These are phyloP conservation scores for Siphlonurus alternatus DNA, from an alignment of 2,888 invertebrate species.

Conservation along the genomic window DNA sequence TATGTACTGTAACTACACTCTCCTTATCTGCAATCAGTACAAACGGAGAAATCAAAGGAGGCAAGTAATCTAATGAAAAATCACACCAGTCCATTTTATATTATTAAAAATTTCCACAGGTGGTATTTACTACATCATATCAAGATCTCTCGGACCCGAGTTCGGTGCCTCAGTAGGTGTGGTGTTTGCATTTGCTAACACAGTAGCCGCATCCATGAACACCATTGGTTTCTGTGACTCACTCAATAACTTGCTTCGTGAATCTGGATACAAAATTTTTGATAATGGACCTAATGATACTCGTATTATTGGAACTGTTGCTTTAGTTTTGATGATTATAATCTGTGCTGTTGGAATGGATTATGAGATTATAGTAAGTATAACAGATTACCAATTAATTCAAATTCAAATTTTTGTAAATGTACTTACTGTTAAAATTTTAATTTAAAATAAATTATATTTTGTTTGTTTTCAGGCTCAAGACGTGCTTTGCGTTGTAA, in stretches of 20 bases:
- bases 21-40: conserved; percentile 81
- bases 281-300: conserved; percentile 64
- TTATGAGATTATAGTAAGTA: conserved; percentile 85
- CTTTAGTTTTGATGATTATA: conserved; percentile 60
- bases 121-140: conserved; percentile 95
- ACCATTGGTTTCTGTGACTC: conserved; percentile 96
- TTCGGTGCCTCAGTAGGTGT: conserved; percentile 96
- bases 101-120: conserved; percentile 32
- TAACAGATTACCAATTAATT: no score
- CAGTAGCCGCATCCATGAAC: conserved; percentile 92
- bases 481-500: conserved; percentile 70
- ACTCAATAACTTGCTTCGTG: conserved; percentile 51
- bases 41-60: conserved; percentile 96
- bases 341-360: conserved; percentile 91
- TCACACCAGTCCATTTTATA: background rate
- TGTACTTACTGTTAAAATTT: background rate
- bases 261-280: conserved; percentile 47
- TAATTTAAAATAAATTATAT: background rate
- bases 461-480: conserved; percentile 34
- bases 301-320: conserved; percentile 62
- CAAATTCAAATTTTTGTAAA: no score
- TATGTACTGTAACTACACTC: conserved; percentile 72
- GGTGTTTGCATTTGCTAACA: conserved; percentile 92
- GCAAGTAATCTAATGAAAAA: conserved; percentile 30
- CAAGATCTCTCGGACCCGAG: conserved; percentile 87